Percentiles rank a stretch among this genome's conserved stretches.
Evolutionary conservation across 2,888 invertebrate species (phyloP).

Genomic region (Synergus umbraculus): DNA sequence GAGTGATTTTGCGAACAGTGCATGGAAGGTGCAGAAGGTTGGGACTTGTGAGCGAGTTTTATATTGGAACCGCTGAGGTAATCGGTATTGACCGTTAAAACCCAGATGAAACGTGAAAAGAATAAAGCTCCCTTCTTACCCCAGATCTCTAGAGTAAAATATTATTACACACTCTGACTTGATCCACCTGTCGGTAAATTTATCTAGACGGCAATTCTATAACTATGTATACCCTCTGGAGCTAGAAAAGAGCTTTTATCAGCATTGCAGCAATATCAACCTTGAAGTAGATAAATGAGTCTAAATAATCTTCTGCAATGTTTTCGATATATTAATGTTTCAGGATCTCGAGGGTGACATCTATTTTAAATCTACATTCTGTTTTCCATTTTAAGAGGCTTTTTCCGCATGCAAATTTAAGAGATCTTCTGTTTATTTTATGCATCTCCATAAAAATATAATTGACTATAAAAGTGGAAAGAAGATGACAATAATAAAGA

Average conservation of each 20-base stretch:
- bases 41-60: background rate
- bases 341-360: background rate
- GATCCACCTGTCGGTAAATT: conserved; percentile 32
- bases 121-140: conserved; percentile 21
- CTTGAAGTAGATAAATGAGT: conserved; percentile 16
- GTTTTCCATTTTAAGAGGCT: background rate
- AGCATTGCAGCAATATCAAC: conserved; percentile 3
- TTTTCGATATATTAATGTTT: background rate
- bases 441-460: background rate
- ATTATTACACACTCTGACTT: conserved; percentile 28
- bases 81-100: conserved; percentile 39
- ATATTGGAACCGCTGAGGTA: conserved; percentile 25
- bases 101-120: conserved; percentile 38
- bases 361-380: background rate
- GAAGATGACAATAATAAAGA: too few relatives aligned
- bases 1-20: conserved; percentile 35
- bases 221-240: background rate
- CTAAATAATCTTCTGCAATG: background rate
- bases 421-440: background rate
- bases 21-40: conserved; percentile 21
- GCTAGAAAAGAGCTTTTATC: conserved; percentile 2
- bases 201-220: background rate
- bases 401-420: background rate
- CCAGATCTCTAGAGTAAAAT: conserved; percentile 25
- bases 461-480: background rate